Base-by-base conservation (phyloP, 2,113 vertebrate genomes). In the Maccullochella peelii region DNA sequence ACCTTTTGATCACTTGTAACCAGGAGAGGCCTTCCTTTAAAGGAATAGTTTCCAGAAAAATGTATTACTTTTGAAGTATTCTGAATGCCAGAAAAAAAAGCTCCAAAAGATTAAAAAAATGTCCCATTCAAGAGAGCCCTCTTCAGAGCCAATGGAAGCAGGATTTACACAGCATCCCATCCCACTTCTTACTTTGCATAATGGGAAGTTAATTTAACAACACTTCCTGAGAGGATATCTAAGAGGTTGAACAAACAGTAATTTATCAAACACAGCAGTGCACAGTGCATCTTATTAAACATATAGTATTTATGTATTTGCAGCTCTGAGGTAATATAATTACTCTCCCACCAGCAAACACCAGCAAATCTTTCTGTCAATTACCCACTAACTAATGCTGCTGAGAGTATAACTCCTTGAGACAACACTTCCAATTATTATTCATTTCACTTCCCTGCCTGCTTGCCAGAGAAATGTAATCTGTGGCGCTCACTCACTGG, bases 361-460 rank as follows among this genome's bases (percentile, higher is more conserved):
- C 30, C 25, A 11, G 20, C 25, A 77, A 80, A 74, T 30, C 58
- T n/a, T 49, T 59, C n/a, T 70, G 57, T 79, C 69, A 82, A 65
- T 86, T 82, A 71, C 23, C 15, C 9, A 59, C 49, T 58, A 61
- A 77, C 33, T 71, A 80, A 81, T 5, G 2, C 30, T 55, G 58
- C n/a, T 52, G 76, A 76, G 50, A 54, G 27, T 20, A 11, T 5
- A 20, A 47, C 55, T 75, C 50, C 33, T 33, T 33, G 21, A 57
- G 18, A 59, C n/a, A 77, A 55, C 9, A 77, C 30, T 67, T 40
- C 8, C 25, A 44, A 70, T 89, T 87, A 86, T 76, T 65, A 78
- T 76, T 73, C 66, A 30, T 23, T 16, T 71, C 75, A 65, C 76
- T 75, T 73, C 8, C 4, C 30, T 47, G 20, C 6, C 54, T 82